Evolutionary conservation across 1,140 invertebrate species (phyloP).

Genomic region (Aphis gossypii): DNA sequence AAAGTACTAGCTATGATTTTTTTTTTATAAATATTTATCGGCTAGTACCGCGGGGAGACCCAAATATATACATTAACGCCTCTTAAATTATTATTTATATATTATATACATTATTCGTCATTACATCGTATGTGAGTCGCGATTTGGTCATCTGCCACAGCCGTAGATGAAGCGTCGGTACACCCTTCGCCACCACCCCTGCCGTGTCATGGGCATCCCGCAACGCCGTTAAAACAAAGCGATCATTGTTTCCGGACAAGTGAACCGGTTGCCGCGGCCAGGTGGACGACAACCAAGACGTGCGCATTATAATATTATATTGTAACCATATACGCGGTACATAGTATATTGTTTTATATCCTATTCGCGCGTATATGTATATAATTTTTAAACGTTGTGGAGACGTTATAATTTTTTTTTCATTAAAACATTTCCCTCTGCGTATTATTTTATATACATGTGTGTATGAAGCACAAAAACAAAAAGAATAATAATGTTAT

Average conservation of each 20-base stretch:
- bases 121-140: background rate
- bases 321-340: constrained; percentile 17
- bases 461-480: constrained; percentile 13
- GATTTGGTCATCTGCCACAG: constrained; percentile 21
- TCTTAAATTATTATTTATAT: constrained; percentile 3
- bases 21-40: background rate
- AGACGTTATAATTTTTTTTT: constrained; percentile 19
- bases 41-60: background rate
- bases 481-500: constrained; percentile 26
- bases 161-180: background rate
- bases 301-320: background rate
- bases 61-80: background rate
- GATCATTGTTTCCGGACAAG: constrained; percentile 43
- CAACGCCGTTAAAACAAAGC: constrained; percentile 16
- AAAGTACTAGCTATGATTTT: background rate
- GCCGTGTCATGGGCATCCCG: background rate
- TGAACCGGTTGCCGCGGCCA: constrained; percentile 36
- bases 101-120: background rate
- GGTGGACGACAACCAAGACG: constrained; percentile 34
- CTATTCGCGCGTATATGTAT: background rate
- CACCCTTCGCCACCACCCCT: background rate
- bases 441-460: background rate
- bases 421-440: background rate
- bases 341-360: constrained; percentile 1
- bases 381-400: background rate